Evolutionary conservation across 2,797 vertebrate species (phyloP), one percentile per base, ranked within the genome.

Genomic region (Spinus olivaceus): DNA sequence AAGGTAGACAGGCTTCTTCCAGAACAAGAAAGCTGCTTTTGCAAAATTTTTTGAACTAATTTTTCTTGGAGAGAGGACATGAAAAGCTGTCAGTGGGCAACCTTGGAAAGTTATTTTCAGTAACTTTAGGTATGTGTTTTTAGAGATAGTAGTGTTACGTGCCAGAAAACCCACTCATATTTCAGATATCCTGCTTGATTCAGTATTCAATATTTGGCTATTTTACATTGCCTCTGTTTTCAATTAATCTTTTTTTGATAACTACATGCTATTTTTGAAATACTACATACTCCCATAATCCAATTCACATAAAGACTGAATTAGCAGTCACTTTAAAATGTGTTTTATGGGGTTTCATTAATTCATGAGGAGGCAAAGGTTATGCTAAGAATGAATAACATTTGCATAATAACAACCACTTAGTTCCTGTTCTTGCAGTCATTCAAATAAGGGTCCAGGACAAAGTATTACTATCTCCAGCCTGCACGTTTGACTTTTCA

Each of bases 371-470:
- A 92, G 77, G 20, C 59, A 95, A 90, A 93, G 50, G 83, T 94
- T 88, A 81, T 76, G 35, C 78, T 88, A 76, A 94, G 77, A 92
- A 74, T 47, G 73, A 96, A 57, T 51, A 81, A 28, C 15, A 88
- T 95, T 90, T 96, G 90, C 86, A 94, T 94, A 81, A 82, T 63
- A 92, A 72, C 24, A 73, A 81, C 42, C 33, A 72, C 39, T 88
- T 84, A 25, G 8, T 81, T 93, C 33, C 39, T 71, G 20, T 39
- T 56, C 41, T 80, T 54, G 32, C 28, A 88, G 54, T 65, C 70
- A 54, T 78, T 92, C 50, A 78, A 78, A 74, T 74, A 71, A 78
- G 10, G 41, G 39, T 42, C 33, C 82, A 78, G 46, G 35, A 79
- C 14, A 72, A 15, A 44, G 2, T 42, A 74, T 57, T 57, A 14